These are phyloP conservation scores for Caradrina clavipalpis DNA, from an alignment of 2,888 invertebrate species.

Conservation along the genomic window DNA sequence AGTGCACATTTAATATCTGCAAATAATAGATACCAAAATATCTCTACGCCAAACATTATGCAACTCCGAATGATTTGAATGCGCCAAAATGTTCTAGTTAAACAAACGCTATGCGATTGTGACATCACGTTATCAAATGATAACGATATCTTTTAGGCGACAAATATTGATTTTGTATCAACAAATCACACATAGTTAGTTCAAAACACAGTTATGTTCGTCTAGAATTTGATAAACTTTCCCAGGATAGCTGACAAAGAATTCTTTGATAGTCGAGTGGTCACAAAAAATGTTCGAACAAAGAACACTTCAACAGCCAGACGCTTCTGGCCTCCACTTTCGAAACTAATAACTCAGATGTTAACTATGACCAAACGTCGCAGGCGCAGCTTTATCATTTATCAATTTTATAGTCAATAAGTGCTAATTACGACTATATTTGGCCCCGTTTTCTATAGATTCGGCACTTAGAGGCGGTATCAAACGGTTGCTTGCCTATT, in stretches of 20 bases:
- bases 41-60: constrained; percentile 45
- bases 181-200: constrained; percentile 64
- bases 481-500: constrained; percentile 19
- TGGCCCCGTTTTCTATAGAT: constrained; percentile 23
- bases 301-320: constrained; percentile 59
- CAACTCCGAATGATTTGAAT: constrained; percentile 41
- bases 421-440: constrained; percentile 42
- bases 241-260: constrained; percentile 74
- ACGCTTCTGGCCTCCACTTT: constrained; percentile 58
- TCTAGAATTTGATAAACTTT: constrained; percentile 70
- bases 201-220: constrained; percentile 60
- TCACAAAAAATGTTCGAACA: constrained; percentile 64
- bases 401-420: constrained; percentile 55
- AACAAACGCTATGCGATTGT: constrained; percentile 26
- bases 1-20: too few species aligned
- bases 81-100: constrained; percentile 37
- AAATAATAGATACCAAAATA: constrained; percentile 15
- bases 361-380: constrained; percentile 38
- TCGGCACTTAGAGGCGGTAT: constrained; percentile 13
- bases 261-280: constrained; percentile 69
- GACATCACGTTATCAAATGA: constrained; percentile 46
- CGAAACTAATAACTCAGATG: constrained; percentile 59
- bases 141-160: constrained; percentile 49
- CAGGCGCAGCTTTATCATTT: constrained; percentile 48
- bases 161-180: constrained; percentile 61